phyloP scores from a whole-genome alignment of 2,797 vertebrate genomes.

The Acomys russatus region DNA sequence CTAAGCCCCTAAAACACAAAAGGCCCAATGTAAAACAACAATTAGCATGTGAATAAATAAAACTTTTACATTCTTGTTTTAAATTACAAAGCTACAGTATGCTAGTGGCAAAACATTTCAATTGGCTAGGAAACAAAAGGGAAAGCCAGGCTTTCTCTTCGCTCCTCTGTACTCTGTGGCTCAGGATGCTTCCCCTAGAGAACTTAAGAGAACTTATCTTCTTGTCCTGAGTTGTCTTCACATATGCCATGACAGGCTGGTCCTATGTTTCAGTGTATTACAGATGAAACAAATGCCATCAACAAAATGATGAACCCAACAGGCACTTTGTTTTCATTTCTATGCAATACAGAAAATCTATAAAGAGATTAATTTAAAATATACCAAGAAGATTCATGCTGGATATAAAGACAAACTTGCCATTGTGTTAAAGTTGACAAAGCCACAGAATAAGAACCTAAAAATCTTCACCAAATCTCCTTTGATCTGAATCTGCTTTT shows the following conservation, averaged over 20 bases:
- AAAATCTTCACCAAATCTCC: constrained; percentile 61
- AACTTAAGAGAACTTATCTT: not conserved
- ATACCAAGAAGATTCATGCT: not conserved
- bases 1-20: constrained; percentile 56
- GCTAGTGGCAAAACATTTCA: constrained; percentile 38
- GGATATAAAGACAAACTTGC: not conserved
- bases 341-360: constrained; percentile 42
- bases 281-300: not conserved
- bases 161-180: not conserved
- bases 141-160: not conserved
- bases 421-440: constrained; percentile 51
- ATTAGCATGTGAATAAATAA: constrained; percentile 47
- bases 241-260: not conserved
- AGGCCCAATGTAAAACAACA: constrained; percentile 53
- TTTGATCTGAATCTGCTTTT: constrained; percentile 79
- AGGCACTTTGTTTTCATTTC: constrained; percentile 33
- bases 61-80: constrained; percentile 32
- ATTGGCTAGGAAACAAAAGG: not conserved
- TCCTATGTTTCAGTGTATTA: not conserved
- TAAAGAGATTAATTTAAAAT: not conserved
- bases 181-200: too few relatives aligned
- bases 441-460: constrained; percentile 48
- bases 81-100: constrained; percentile 14
- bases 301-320: not conserved
- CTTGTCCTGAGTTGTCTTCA: not conserved